Base-by-base conservation (phyloP, 2,113 vertebrate species). In the Rhombomys opimus region DNA sequence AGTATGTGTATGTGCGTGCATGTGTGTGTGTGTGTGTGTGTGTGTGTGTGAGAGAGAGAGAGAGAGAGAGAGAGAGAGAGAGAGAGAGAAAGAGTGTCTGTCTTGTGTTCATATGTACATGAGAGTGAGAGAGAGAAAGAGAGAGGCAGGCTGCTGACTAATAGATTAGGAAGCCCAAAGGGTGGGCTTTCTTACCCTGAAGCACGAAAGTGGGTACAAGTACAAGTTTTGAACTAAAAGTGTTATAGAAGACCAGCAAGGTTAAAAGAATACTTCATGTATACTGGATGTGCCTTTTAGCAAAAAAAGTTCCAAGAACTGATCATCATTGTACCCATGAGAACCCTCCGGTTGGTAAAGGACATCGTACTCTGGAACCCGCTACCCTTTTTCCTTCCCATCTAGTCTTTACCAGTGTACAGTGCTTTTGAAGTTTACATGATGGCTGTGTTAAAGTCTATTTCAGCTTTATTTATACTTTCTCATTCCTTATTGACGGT, bases 251-350 rank as follows among this genome's bases (percentile, higher is more conserved):
- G 91, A 87, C 98, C 96, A 0, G 22, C 96, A 27, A 0, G 81
- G 90, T 87, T 86, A 65, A 61, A 30, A 65, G 93, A 95, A 27
- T 0, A 0, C 11, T 89, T 93, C n/a, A n/a, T 1, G 70, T 89
- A 81, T 68, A 35, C 94, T 97, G 90, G 84, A 22, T 85, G 97
- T 97, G 96, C 91, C 95, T 97, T 8, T 50, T 91, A 89, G 27
- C 41, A 92, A 80, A 89, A 75, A 35, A 61, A 50, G 0, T 88
- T 22, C 3, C 23, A 10, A 89, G 87, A 91, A 11, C n/a, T 2
- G 8, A 3, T 17, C 13, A 17, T 50, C 4, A 46, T 17, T 0
- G 0, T 88, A 91, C 96, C 86, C 30, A 54, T 2, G 11, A 35
- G 73, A 92, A 52, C 14, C 54, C 3, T 7, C 17, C 11, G 15